phyloP scores from a whole-genome alignment of 2,888 invertebrate species.

The Watsonalla cultraria region DNA sequence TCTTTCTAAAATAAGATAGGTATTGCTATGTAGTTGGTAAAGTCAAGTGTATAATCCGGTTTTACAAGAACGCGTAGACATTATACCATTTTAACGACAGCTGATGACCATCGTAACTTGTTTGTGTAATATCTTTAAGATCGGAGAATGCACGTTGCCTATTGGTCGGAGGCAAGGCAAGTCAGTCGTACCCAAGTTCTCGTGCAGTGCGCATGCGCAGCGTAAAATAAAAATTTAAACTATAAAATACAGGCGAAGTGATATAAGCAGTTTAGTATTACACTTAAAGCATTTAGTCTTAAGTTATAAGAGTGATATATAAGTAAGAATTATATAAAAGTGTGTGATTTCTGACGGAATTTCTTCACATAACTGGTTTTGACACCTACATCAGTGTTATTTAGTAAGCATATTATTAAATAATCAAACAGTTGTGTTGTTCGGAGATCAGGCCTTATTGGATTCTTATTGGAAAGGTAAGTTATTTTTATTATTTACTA shows the following conservation, averaged over 20 bases:
- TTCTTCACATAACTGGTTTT: constrained; percentile 39
- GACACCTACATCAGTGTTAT: constrained; percentile 34
- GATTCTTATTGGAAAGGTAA: constrained; percentile 44
- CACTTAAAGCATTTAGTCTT: too few species aligned
- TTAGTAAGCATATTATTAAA: constrained; percentile 43
- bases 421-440: constrained; percentile 20
- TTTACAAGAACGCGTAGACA: constrained; percentile 33
- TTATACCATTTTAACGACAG: constrained; percentile 34
- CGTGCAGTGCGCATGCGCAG: constrained; percentile 31
- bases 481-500: constrained; percentile 18
- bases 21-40: constrained; percentile 15
- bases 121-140: constrained; percentile 48
- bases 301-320: background rate
- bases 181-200: constrained; percentile 7
- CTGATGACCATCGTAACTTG: constrained; percentile 44
- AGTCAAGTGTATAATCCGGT: constrained; percentile 39
- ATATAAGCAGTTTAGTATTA: constrained; percentile 13
- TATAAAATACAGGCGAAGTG: constrained; percentile 21
- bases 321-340: background rate
- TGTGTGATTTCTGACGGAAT: constrained; percentile 24
- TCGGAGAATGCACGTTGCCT: constrained; percentile 57
- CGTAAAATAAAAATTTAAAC: constrained; percentile 26
- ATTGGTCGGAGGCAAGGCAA: constrained; percentile 46
- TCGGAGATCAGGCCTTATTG: constrained; percentile 9
- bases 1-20: constrained; percentile 12